These are phyloP conservation scores for Acanthopagrus latus DNA, from an alignment of 2,797 vertebrate genomes.

Conservation along the genomic window DNA sequence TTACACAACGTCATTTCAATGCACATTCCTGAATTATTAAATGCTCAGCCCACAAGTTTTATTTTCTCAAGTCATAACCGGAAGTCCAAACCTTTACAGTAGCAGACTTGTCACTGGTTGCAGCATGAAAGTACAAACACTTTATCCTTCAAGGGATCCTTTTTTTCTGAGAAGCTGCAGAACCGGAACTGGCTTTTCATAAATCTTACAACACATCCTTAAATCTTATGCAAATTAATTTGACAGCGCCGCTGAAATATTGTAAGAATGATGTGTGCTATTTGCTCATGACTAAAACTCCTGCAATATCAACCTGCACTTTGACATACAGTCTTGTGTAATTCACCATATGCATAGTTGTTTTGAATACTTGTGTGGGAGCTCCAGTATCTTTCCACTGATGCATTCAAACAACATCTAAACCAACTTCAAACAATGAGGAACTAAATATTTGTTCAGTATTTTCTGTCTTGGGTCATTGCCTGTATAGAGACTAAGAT, in stretches of 20 bases:
- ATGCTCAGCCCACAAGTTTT: slow-evolving; percentile 9
- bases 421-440: not conserved
- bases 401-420: slow-evolving; percentile 3
- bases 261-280: not conserved
- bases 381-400: not conserved
- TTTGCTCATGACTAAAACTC: not conserved
- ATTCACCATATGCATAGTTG: not conserved
- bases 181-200: slow-evolving; percentile 10
- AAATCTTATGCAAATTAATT: not conserved
- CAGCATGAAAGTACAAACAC: slow-evolving; percentile 1
- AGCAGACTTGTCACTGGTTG: not conserved
- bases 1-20: not conserved
- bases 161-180: slow-evolving; percentile 38
- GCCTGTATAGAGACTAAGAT: not conserved
- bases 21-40: not conserved
- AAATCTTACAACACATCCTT: not conserved
- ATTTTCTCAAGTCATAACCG: slow-evolving; percentile 32
- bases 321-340: slow-evolving; percentile 3
- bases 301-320: slow-evolving; percentile 1
- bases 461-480: not conserved
- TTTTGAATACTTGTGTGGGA: not conserved
- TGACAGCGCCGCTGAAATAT: not conserved
- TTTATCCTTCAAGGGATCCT: slow-evolving; percentile 14
- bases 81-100: slow-evolving; percentile 1
- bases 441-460: not conserved